These are phyloP conservation scores for Theocolax elegans DNA, from an alignment of 1,140 invertebrate genomes.

Conservation along the genomic window DNA sequence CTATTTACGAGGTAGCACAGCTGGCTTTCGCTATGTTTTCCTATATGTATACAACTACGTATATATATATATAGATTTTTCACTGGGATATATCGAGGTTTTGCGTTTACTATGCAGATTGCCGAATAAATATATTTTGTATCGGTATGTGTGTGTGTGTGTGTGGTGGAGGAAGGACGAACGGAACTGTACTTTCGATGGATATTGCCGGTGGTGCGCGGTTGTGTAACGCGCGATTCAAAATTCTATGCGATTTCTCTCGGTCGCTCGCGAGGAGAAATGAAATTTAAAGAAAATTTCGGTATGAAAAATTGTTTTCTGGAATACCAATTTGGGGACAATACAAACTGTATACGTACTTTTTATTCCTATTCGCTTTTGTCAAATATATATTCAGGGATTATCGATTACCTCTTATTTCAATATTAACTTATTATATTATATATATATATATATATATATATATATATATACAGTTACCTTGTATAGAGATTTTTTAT, in stretches of 20 bases:
- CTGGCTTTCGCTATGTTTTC: background rate
- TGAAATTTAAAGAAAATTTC: constrained; percentile 14
- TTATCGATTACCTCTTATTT: too few species aligned
- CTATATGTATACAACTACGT: background rate
- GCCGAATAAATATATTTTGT: constrained; percentile 22
- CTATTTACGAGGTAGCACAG: constrained; percentile 18
- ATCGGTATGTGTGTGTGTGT: background rate
- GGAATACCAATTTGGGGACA: background rate
- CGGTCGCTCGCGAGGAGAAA: background rate
- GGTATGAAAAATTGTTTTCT: constrained; percentile 5
- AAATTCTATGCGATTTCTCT: background rate
- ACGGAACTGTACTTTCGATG: too few species aligned
- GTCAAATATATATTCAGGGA: too few species aligned
- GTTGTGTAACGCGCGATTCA: background rate
- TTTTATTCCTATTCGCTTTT: too few species aligned
- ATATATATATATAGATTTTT: background rate
- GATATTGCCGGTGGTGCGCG: background rate
- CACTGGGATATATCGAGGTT: background rate
- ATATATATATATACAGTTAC: too few species aligned
- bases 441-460: too few species aligned
- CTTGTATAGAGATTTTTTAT: too few species aligned
- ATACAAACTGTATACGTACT: too few species aligned
- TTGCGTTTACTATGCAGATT: constrained; percentile 19
- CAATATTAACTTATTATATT: too few species aligned
- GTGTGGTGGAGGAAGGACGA: too few species aligned